Conservation (phyloP, 2,113 vertebrate genomes). For the Heterocephalus glaber region DNA sequence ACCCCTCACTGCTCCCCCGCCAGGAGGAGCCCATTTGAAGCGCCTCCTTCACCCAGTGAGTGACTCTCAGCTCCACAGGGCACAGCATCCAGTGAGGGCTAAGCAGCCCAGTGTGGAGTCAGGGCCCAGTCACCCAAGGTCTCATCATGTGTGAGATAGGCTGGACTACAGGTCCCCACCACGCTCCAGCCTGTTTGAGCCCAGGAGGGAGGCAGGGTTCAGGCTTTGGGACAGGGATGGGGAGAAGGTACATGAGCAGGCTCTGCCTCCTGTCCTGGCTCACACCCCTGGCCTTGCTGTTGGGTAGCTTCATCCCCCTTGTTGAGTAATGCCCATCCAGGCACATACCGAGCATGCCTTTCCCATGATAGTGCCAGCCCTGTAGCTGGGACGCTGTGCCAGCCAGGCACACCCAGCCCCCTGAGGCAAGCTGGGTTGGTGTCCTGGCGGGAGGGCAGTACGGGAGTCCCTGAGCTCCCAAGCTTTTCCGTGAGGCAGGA, state of each 20-base stretch:
- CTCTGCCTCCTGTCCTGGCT: not conserved
- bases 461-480: not conserved
- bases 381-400: not conserved
- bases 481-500: not conserved
- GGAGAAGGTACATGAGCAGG: not conserved
- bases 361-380: not conserved
- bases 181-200: not conserved
- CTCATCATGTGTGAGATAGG: not conserved
- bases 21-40: not conserved
- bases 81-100: not conserved
- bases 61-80: not conserved
- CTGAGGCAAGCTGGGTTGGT: not conserved
- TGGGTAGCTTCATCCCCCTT: not conserved
- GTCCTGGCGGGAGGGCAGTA: not conserved
- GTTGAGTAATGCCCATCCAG: fast-evolving
- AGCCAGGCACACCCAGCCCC: not conserved
- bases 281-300: not conserved
- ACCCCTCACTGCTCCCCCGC: too few species aligned
- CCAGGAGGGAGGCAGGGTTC: not conserved
- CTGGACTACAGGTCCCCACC: not conserved
- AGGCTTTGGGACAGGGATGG: not conserved
- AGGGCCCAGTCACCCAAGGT: fast-evolving
- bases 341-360: not conserved
- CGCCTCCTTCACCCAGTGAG: not conserved
- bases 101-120: not conserved